Percentiles rank a stretch among this genome's conserved stretches.
phyloP scores from a whole-genome alignment of 2,113 vertebrate genomes.

The Phalacrocorax carbo region DNA sequence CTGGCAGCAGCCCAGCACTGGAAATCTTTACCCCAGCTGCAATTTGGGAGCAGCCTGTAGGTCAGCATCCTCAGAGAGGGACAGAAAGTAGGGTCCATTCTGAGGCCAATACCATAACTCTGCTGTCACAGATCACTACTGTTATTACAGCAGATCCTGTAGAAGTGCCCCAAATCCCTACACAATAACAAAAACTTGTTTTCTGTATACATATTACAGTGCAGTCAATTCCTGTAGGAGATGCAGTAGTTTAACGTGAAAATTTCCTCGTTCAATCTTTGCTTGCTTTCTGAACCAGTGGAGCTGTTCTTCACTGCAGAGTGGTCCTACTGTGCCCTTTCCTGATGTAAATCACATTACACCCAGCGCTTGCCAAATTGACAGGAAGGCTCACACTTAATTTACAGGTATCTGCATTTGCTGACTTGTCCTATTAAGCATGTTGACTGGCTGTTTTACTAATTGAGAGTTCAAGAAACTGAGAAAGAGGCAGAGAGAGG shows the following conservation, averaged over 20 bases:
- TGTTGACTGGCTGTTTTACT: background rate
- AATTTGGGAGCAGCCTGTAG: background rate
- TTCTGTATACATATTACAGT: background rate
- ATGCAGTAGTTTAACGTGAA: conserved; percentile 22
- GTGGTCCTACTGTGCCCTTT: conserved; percentile 19
- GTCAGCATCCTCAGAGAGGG: background rate
- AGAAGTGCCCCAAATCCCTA: background rate
- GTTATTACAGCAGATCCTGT: background rate
- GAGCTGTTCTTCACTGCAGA: background rate
- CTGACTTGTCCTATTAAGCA: conserved; percentile 7
- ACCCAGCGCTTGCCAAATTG: background rate
- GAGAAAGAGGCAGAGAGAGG: background rate
- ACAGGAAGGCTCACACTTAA: conserved; percentile 31
- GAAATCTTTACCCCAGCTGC: background rate
- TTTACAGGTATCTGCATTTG: conserved; percentile 46
- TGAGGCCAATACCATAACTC: background rate
- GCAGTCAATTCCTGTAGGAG: conserved; percentile 6
- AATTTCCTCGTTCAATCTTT: conserved; percentile 9
- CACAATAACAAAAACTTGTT: conserved; percentile 3
- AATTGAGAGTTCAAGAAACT: conserved; percentile 6
- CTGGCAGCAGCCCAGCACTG: background rate
- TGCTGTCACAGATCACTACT: background rate
- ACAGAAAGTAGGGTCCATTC: background rate
- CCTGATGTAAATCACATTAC: conserved; percentile 26
- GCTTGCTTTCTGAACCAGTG: conserved; percentile 23